These are phyloP conservation scores for Botia almorhae DNA, from an alignment of 2,797 vertebrate species.

Conservation along the genomic window DNA sequence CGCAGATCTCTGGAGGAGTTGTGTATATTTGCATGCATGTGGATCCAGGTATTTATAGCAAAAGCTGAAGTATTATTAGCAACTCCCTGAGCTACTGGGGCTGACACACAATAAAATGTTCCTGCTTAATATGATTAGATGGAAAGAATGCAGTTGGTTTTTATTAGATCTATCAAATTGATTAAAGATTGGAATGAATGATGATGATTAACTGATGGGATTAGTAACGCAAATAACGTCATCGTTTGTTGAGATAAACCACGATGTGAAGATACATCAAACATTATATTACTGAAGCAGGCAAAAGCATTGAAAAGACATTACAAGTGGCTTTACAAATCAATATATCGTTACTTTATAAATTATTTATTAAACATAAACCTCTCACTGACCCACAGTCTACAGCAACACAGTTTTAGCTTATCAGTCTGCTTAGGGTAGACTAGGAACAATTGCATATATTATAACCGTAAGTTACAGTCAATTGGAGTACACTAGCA, in stretches of 20 bases:
- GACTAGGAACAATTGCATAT: neutral
- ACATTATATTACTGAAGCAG: no score
- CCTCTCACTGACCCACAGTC: neutral
- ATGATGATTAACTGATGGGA: neutral
- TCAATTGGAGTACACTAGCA: neutral
- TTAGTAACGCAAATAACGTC: neutral
- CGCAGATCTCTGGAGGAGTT: neutral
- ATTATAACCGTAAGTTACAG: neutral
- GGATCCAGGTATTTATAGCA: neutral
- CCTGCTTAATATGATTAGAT: conserved; percentile 28
- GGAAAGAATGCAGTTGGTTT: neutral
- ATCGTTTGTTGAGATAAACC: neutral
- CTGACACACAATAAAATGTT: conserved; percentile 28
- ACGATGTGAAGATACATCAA: neutral
- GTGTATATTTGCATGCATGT: conserved; percentile 8
- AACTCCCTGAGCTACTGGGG: neutral
- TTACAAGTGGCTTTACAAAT: neutral
- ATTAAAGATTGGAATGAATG: no score
- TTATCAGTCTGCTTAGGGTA: neutral
- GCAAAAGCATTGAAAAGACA: neutral
- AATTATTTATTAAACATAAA: neutral
- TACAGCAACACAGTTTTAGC: neutral
- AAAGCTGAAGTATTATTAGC: conserved; percentile 20
- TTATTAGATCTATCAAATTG: neutral
- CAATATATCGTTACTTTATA: neutral